Evolutionary conservation across 2,113 vertebrate genomes (phyloP), one percentile per base, ranked within the genome.

Genomic region (Anthoscopus minutus): DNA sequence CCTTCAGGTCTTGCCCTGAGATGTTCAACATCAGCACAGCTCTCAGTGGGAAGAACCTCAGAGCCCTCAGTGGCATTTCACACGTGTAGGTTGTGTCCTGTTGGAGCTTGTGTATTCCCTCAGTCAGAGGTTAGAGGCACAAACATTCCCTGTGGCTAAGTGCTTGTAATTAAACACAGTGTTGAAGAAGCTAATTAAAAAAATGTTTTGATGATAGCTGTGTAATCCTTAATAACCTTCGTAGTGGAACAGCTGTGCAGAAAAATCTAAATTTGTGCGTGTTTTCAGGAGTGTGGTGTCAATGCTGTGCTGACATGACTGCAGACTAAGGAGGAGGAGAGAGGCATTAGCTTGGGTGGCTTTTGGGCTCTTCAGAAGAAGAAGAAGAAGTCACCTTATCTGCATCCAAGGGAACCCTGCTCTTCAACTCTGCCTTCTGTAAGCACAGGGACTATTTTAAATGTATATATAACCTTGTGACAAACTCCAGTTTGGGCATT

Each of bases 121-220:
- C 70, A 28, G 64, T 15, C 10, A 15, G 78, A 50, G 87, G 56
- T 81, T 81, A 88, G 6, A 87, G 38, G 89, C 31, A 44, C 28
- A 89, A 88, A 92, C 60, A 80, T 60, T 89, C 91, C 96, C 92
- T 50, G 80, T 66, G 93, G 94, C 92, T 94, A 84, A 94, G 71
- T 72, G 78, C 89, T 89, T 77, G 83, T 95, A 97, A 97, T 95
- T 96, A 97, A 97, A 93, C 70, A 87, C 67, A 80, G 80, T 8
- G 6, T 66, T 88, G 86, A 81, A 94, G 69, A 77, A 95, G 48
- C 89, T 95, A 96, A 97, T 97, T 96, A 84, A 95, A 95, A 93
- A 88, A 69, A 38, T 38, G 72, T 87, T 97, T 94, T 96, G 89
- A 82, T 92, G 93, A 76, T 91, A 87, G 77, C 77, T 79, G 83